phyloP scores from a whole-genome alignment of 2,113 vertebrate species.

The Pangasianodon hypophthalmus region DNA sequence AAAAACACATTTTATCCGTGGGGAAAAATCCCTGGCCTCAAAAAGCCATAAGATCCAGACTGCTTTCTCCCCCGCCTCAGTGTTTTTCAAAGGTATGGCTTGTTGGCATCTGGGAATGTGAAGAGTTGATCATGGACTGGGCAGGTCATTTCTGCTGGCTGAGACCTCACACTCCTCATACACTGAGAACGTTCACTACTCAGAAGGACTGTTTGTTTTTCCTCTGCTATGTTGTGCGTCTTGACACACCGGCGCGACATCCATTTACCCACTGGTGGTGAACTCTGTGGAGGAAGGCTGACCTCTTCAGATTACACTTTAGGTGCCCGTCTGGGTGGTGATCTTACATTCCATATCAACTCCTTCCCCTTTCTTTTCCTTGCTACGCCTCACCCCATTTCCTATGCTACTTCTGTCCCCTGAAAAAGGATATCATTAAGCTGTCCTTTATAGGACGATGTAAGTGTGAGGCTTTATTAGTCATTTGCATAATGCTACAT shows the following conservation, averaged over 20 bases:
- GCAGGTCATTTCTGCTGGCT: slow-evolving; percentile 65
- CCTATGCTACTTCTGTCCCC: slow-evolving; percentile 26
- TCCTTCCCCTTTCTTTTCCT: slow-evolving; percentile 35
- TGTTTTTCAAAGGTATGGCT: slow-evolving; percentile 63
- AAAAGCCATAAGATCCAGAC: slow-evolving; percentile 4
- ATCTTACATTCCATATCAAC: slow-evolving; percentile 1
- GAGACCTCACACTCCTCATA: slow-evolving; percentile 64
- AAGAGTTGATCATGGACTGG: slow-evolving; percentile 63
- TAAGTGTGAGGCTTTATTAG: slow-evolving; percentile 30
- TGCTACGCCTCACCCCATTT: slow-evolving; percentile 53
- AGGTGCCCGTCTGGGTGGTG: neutral
- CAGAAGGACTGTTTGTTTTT: slow-evolving; percentile 72
- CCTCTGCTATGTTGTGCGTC: slow-evolving; percentile 66
- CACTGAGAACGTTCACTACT: slow-evolving; percentile 71
- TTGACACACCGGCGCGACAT: slow-evolving; percentile 68
- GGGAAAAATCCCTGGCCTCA: slow-evolving; percentile 40
- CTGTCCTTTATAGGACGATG: neutral
- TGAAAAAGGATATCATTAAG: slow-evolving; percentile 46
- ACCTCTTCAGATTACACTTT: slow-evolving; percentile 59
- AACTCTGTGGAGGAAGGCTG: slow-evolving; percentile 57
- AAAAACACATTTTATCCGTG: neutral
- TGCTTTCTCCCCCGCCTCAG: slow-evolving; percentile 31
- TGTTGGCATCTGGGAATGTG: slow-evolving; percentile 69
- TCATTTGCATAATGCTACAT: slow-evolving; percentile 45
- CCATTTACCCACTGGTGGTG: slow-evolving; percentile 60